A percentile compares a stretch with the other conserved stretches of the same genome.
Evolutionary conservation across 2,113 vertebrate species (phyloP).

Genomic region (Mixornis gularis): DNA sequence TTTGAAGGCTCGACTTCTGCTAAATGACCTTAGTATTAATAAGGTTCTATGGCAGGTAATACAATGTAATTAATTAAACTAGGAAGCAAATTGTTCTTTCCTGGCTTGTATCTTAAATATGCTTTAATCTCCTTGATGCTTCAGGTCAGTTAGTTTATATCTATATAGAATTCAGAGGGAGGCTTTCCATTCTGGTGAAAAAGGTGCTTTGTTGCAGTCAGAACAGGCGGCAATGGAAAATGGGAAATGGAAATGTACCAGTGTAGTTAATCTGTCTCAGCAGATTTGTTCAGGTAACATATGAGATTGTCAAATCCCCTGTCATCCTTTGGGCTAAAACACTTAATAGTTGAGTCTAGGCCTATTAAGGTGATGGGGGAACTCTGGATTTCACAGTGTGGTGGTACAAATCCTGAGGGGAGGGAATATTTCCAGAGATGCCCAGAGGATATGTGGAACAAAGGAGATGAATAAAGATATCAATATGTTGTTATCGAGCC

Average conservation of each 20-base stretch:
- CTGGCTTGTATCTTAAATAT: background rate
- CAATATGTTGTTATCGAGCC: background rate
- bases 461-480: conserved; percentile 4
- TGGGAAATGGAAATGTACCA: background rate
- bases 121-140: background rate
- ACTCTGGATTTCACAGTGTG: background rate
- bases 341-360: background rate
- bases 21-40: background rate
- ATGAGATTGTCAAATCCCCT: conserved; percentile 20
- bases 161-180: background rate
- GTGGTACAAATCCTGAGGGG: background rate
- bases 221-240: background rate
- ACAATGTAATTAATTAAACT: background rate
- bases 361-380: background rate
- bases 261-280: background rate
- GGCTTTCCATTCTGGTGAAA: background rate
- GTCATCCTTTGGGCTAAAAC: conserved; percentile 27
- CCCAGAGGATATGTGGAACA: background rate
- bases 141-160: background rate
- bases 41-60: background rate
- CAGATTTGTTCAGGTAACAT: background rate
- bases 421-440: background rate
- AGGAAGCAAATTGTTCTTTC: background rate
- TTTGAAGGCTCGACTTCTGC: background rate
- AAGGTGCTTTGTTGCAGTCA: background rate